Evolutionary conservation across 2,113 vertebrate species (phyloP), one percentile per base, ranked within the genome.

Genomic region (Poeciliopsis occidentalis): DNA sequence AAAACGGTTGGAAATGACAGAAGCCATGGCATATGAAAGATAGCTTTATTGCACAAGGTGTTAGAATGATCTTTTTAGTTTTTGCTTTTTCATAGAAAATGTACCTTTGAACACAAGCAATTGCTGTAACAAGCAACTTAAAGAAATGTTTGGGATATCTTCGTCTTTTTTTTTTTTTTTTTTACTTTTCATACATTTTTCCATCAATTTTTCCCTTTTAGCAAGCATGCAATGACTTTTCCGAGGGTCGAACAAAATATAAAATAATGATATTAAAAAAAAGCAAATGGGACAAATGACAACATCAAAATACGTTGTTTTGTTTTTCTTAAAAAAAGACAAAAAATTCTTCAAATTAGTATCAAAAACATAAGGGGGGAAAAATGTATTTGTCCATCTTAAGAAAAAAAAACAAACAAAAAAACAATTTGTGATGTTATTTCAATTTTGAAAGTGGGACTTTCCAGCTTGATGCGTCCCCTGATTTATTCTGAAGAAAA

Each of bases 31-130:
- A 77, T 76, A 37, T 98, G 95, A 99, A 99, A 99, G 95, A 99
- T 98, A 99, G 96, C 96, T 99, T 99, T 98, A 99, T 98, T 99
- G 97, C 97, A 98, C 96, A 97, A 96, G 95, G 96, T 95, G 95
- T 97, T 97, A 96, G 95, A 94, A 94, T 94, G 94, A 92, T 94
- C 90, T 96, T 95, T 97, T 97, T 97, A 96, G 95, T 92, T 95
- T 95, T 97, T 96, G 95, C 95, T 95, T 92, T 95, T 95, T 97
- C 95, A 98, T 98, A 97, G 96, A 99, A 98, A 98, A 97, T 94
- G 96, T 98, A 96, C 96, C 94, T 93, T 95, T 97, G 96, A 97
- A 98, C 96, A 96, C 96, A 97, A 98, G 97, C 97, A 98, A 96
- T 96, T 98, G 97, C 97, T 96, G 95, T 97, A 95, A 87, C 95